A percentile compares a stretch with the other conserved stretches of the same genome.
These are phyloP conservation scores for Plumapathes pennacea DNA, from an alignment of 92 coral and sea anemone genomes.

Conservation along the genomic window DNA sequence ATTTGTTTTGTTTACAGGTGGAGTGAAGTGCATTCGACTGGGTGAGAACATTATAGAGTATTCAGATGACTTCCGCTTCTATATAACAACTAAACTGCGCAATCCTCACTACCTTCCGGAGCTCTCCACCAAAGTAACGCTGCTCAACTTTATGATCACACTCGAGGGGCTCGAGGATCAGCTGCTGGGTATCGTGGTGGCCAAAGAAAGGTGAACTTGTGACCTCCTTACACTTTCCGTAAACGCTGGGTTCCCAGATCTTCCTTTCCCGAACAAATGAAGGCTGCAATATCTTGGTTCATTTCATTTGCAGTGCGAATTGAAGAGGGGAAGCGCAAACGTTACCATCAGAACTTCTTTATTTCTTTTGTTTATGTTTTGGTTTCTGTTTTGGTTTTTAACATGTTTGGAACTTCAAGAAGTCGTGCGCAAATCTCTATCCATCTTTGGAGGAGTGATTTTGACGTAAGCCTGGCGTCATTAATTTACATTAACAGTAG, in stretches of 20 bases:
- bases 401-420: too few relatives aligned
- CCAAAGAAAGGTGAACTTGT: constrained; percentile 79
- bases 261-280: too few relatives aligned
- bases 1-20: constrained; percentile 57
- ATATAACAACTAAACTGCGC: constrained; percentile 96
- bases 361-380: too few relatives aligned
- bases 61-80: constrained; percentile 95
- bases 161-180: constrained; percentile 99
- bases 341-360: too few relatives aligned
- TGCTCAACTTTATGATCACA: constrained; percentile 98
- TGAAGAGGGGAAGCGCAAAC: too few relatives aligned
- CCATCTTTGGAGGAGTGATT: not conserved
- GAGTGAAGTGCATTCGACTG: constrained; percentile 88
- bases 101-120: constrained; percentile 99
- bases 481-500: too few relatives aligned
- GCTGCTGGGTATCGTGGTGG: constrained; percentile 95
- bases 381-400: not conserved
- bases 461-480: not conserved
- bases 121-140: constrained; percentile 93
- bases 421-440: too few relatives aligned
- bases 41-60: constrained; percentile 97
- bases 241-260: not conserved
- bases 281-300: not conserved
- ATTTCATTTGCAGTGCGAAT: not conserved
- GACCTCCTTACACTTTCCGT: not conserved